A percentile compares a stretch with the other conserved stretches of the same genome.
Conservation (phyloP, 2,113 vertebrate genomes). For the Sisor rabdophorus region DNA sequence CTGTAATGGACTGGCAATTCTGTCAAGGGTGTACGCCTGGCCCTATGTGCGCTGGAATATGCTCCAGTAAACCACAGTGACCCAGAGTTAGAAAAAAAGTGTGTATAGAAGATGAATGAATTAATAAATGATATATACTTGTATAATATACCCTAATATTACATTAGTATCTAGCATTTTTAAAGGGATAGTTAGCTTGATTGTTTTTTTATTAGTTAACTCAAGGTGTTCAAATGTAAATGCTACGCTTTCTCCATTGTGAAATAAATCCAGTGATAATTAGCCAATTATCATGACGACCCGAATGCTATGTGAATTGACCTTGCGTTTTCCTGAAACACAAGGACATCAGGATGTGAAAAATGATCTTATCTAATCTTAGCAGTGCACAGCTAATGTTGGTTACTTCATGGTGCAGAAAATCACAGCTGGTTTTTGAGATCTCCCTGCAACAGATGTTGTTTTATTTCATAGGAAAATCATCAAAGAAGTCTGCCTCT, state of each 20-base stretch:
- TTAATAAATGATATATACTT: too few species aligned
- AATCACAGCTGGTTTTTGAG: constrained; percentile 15
- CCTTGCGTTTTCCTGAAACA: background rate
- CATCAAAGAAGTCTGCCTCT: background rate
- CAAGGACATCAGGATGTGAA: constrained; percentile 44
- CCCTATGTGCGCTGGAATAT: too few species aligned
- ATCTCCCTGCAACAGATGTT: background rate
- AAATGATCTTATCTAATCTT: constrained; percentile 52
- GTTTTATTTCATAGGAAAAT: constrained; percentile 2
- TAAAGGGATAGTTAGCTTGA: background rate
- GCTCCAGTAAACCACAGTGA: too few species aligned
- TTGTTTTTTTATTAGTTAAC: background rate
- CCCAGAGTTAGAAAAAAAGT: too few species aligned
- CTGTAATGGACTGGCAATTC: too few species aligned
- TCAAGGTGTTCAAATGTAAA: background rate
- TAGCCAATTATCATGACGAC: background rate
- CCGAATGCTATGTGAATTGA: background rate
- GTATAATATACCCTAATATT: too few species aligned
- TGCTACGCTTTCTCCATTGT: background rate
- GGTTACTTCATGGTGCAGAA: constrained; percentile 21
- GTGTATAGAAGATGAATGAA: too few species aligned
- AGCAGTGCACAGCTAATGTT: constrained; percentile 17
- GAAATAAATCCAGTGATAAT: constrained; percentile 19
- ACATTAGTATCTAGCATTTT: background rate
- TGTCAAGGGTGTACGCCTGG: too few species aligned